These are phyloP conservation scores for Ceriagrion tenellum DNA, from an alignment of 2,888 invertebrate species.

Conservation along the genomic window DNA sequence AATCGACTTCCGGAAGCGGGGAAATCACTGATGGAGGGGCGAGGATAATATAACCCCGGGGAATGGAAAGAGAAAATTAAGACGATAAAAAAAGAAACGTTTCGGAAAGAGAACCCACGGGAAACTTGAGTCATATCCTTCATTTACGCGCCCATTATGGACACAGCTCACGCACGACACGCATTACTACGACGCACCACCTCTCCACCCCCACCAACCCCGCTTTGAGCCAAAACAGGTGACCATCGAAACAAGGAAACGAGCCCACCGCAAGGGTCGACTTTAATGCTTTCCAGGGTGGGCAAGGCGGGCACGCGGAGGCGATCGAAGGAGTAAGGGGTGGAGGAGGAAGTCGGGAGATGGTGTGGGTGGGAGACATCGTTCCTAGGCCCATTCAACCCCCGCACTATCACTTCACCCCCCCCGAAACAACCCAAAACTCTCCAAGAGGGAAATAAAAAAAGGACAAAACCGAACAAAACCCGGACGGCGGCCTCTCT, in stretches of 20 bases:
- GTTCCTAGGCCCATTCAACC: neutral
- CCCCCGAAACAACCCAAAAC: neutral
- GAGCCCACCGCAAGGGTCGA: neutral
- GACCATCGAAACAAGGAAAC: neutral
- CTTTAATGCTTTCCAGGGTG: neutral
- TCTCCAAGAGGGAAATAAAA: neutral
- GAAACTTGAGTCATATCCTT: neutral
- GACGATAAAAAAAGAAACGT: neutral
- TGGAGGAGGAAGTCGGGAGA: too few relatives aligned
- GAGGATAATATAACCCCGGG: too few relatives aligned
- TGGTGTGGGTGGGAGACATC: conserved; percentile 29
- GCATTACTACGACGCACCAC: neutral
- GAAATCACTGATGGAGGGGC: too few relatives aligned
- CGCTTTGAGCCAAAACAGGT: neutral
- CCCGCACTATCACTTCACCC: neutral
- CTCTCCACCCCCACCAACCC: neutral
- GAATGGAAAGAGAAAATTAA: too few relatives aligned
- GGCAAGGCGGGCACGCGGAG: neutral
- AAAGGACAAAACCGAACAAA: neutral
- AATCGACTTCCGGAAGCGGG: too few relatives aligned
- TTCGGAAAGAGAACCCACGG: neutral
- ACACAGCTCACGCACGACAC: neutral
- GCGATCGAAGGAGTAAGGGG: conserved; percentile 13
- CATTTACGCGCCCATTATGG: neutral
- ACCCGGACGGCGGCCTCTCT: conserved; percentile 1